Evolutionary conservation across 2,797 vertebrate genomes (phyloP), one percentile per base, ranked within the genome.

Genomic region (Xiphophorus birchmanni): DNA sequence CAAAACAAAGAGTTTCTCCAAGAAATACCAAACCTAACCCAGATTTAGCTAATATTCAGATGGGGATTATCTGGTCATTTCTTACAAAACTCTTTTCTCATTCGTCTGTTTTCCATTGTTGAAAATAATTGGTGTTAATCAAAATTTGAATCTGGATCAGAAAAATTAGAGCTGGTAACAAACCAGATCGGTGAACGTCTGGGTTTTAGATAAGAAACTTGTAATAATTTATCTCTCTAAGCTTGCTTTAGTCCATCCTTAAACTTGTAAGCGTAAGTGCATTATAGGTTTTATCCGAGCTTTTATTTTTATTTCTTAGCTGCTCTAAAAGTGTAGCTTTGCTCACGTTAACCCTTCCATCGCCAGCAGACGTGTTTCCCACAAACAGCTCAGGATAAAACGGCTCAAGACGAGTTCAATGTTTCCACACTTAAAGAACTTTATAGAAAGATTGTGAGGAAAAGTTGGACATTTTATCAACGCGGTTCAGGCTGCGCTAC

Each of bases 321-420:
- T 84, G 83, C 89, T 80, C 84, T 18, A 86, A 78, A 47, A 87
- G 74, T 71, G 47, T 23, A 12, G 75, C 50, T 79, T 44, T 35
- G 78, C 79, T 50, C 80, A 67, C 45, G 76, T 78, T 73, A 65
- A 69, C 67, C 67, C 67, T 69, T 23, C 15, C 5, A 13, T 40
- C 2, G 23, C 23, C 67, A 44, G 67, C 67, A 69, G 40, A n/a
- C 1, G 18, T 11, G 21, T 40, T 67, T 67, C 18, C 35, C 35
- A 40, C 37, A 26, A 44, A 69, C 37, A 26, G 65, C 21, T 17
- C 37, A 10, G 63, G 63, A 17, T 11, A 12, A 50, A 50, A 50
- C 48, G 48, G 17, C 17, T 48, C 1, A 48, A 48, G 47, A 48
- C 17, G 5, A 48, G 7, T 17, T 50, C 40, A 26, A 2, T 6